phyloP scores from a whole-genome alignment of 2,888 invertebrate species.

The Zaprionus obscuricornis region DNA sequence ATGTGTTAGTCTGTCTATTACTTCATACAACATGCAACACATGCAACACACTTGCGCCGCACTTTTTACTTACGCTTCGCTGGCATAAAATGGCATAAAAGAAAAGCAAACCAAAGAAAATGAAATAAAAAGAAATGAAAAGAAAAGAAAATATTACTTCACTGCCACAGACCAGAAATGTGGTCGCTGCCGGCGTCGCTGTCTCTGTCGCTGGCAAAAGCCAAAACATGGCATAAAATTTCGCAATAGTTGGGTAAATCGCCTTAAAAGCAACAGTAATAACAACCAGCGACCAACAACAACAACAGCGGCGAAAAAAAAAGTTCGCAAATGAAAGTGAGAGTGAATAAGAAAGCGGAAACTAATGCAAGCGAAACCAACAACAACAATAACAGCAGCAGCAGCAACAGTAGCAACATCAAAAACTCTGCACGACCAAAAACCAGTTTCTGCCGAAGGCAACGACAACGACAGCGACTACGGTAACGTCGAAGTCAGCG shows the following conservation, averaged over 20 bases:
- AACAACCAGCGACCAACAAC: conserved; percentile 30
- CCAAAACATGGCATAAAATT: conserved; percentile 70
- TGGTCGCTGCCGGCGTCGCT: conserved; percentile 38
- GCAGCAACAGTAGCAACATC: conserved; percentile 23
- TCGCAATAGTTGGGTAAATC: conserved; percentile 79
- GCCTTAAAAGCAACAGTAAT: conserved; percentile 51
- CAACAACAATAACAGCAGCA: conserved; percentile 20
- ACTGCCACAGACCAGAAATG: conserved; percentile 78
- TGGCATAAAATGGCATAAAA: conserved; percentile 35
- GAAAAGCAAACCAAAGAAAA: conserved; percentile 32
- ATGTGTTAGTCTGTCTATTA: conserved; percentile 43
- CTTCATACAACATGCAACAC: conserved; percentile 56
- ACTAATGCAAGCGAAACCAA: conserved; percentile 71
- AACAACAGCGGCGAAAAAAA: conserved; percentile 26
- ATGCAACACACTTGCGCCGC: conserved; percentile 44
- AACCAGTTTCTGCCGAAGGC: conserved; percentile 52
- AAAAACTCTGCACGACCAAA: conserved; percentile 44
- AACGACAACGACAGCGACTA: conserved; percentile 13
- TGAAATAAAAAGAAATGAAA: conserved; percentile 48
- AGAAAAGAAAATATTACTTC: conserved; percentile 78
- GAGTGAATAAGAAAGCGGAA: conserved; percentile 84
- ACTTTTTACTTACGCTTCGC: conserved; percentile 70
- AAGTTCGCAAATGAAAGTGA: conserved; percentile 80
- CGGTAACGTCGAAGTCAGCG: conserved; percentile 19
- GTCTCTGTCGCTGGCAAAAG: conserved; percentile 5